Evolutionary conservation across 2,888 invertebrate genomes (phyloP).

Genomic region (Melanostoma scalare): DNA sequence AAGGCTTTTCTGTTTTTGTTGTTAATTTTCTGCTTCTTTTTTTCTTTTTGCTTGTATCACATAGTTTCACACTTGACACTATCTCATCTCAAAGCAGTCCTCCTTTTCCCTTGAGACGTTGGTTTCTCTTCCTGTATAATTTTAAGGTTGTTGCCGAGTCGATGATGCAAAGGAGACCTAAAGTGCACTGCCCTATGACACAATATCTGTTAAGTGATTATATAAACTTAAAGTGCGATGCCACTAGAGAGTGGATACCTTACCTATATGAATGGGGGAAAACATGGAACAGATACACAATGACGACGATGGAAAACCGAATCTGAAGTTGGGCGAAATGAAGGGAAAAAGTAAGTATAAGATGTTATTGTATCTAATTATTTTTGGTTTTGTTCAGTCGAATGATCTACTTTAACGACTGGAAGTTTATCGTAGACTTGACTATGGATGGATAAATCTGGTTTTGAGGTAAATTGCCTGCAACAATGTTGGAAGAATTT

Average conservation of each 20-base stretch:
- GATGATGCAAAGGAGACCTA: conserved; percentile 39
- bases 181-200: conserved; percentile 72
- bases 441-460: not conserved
- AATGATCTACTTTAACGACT: conserved; percentile 45
- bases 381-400: conserved; percentile 34
- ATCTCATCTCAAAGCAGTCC: conserved; percentile 40
- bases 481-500: conserved; percentile 2
- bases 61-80: conserved; percentile 66
- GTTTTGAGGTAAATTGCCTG: not conserved
- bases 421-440: conserved; percentile 7
- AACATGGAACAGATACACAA: conserved; percentile 15
- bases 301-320: conserved; percentile 17
- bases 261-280: not conserved
- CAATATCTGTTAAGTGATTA: conserved; percentile 56
- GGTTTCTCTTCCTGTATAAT: conserved; percentile 52
- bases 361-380: conserved; percentile 3
- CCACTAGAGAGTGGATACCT: not conserved
- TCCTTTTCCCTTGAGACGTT: conserved; percentile 33
- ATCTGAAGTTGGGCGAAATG: conserved; percentile 1
- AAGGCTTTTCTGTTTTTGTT: conserved; percentile 1
- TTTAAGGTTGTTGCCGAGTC: conserved; percentile 35
- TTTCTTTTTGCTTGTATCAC: not conserved
- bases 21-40: not conserved
- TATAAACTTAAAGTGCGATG: conserved; percentile 56
- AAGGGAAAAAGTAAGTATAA: conserved; percentile 30